phyloP scores from a whole-genome alignment of 2,113 vertebrate species.

The Prunella fulvescens region DNA sequence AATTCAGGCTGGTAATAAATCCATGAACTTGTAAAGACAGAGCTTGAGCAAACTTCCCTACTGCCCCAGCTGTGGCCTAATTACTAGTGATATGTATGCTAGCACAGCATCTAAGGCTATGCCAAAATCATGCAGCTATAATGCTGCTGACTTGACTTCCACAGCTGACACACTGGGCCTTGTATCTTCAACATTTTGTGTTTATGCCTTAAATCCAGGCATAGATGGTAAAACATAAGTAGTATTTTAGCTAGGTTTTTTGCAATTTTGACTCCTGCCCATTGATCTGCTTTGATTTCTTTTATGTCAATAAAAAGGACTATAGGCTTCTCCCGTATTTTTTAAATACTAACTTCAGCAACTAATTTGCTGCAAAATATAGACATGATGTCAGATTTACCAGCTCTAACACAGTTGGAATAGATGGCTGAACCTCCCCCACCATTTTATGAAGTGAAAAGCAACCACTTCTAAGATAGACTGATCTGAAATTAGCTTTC shows the following conservation, averaged over 20 bases:
- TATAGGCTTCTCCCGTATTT: neutral
- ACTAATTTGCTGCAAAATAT: neutral
- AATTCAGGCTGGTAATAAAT: neutral
- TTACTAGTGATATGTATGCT: neutral
- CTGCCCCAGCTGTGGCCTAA: neutral
- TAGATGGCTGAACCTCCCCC: neutral
- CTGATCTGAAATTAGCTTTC: conserved; percentile 10
- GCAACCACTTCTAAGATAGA: neutral
- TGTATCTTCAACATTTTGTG: neutral
- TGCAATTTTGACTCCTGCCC: neutral
- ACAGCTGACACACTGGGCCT: neutral
- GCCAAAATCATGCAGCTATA: neutral
- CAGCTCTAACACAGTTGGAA: neutral
- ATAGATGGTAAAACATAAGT: neutral
- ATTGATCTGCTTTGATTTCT: neutral
- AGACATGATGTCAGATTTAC: neutral
- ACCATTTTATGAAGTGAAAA: neutral
- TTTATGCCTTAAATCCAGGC: neutral
- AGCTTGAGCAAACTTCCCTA: neutral
- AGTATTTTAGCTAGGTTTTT: neutral
- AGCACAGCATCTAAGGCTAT: neutral
- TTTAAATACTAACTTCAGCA: neutral
- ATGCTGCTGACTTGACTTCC: neutral
- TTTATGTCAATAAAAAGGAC: neutral
- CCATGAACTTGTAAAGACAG: neutral